A percentile compares a stretch with the other conserved stretches of the same genome.
Conservation (phyloP, 2,888 invertebrate genomes). For the Neoascia interrupta region DNA sequence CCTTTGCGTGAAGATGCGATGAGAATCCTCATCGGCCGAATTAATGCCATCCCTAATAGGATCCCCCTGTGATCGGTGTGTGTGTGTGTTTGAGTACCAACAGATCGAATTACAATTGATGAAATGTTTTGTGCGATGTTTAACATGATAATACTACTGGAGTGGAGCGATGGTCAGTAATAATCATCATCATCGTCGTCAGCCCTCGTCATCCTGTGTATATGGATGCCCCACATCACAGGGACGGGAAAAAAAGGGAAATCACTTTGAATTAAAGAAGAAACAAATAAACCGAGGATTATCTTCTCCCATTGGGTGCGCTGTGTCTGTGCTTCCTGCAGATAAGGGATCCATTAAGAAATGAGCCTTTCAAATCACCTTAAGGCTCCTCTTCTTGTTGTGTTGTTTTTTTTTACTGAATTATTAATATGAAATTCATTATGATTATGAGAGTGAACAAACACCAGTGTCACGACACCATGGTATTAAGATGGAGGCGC, state of each 20-base stretch:
- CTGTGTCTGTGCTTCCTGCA: too few relatives aligned
- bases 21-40: conserved; percentile 61
- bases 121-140: conserved; percentile 69
- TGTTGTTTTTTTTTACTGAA: conserved; percentile 28
- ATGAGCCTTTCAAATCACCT: conserved; percentile 16
- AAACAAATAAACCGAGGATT: conserved; percentile 59
- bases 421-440: conserved; percentile 64
- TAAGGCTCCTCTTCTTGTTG: conserved; percentile 14
- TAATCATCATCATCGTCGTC: conserved; percentile 40
- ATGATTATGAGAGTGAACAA: conserved; percentile 60
- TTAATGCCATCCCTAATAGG: conserved; percentile 57
- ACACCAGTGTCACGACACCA: conserved; percentile 69
- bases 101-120: conserved; percentile 65
- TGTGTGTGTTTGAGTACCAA: background rate
- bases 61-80: conserved; percentile 8
- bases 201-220: conserved; percentile 10
- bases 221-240: conserved; percentile 1
- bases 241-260: conserved; percentile 25
- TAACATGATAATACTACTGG: conserved; percentile 68
- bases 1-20: conserved; percentile 46
- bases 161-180: conserved; percentile 61
- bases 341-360: conserved; percentile 66
- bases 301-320: conserved; percentile 44
- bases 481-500: conserved; percentile 62
- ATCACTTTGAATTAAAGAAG: conserved; percentile 57